These are phyloP conservation scores for Trimorus sp. DNA, from an alignment of 2,888 invertebrate genomes.

Conservation along the genomic window DNA sequence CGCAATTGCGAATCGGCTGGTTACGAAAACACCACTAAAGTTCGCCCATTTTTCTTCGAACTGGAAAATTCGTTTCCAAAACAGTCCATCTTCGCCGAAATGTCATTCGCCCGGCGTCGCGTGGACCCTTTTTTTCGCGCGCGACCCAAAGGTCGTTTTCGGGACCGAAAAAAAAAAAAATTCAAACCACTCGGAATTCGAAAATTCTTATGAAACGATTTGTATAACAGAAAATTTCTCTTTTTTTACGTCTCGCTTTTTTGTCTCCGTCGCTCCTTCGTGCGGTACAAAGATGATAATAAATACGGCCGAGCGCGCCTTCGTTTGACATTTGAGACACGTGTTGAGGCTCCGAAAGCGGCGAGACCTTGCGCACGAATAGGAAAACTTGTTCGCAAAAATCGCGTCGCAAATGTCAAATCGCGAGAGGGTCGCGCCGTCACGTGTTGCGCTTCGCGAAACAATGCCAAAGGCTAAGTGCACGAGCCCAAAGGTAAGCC, in stretches of 20 bases:
- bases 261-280: too few relatives aligned
- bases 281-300: slow-evolving; percentile 38
- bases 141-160: too few relatives aligned
- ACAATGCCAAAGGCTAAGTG: slow-evolving; percentile 57
- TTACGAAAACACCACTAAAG: slow-evolving; percentile 4
- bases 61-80: too few relatives aligned
- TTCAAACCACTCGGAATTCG: too few relatives aligned
- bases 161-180: too few relatives aligned
- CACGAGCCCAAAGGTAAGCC: slow-evolving; percentile 39
- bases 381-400: slow-evolving; percentile 60
- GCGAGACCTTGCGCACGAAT: slow-evolving; percentile 56
- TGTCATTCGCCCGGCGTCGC: too few relatives aligned
- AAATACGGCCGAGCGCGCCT: slow-evolving; percentile 46
- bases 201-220: slow-evolving; percentile 24
- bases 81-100: too few relatives aligned
- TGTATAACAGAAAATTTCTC: slow-evolving; percentile 46
- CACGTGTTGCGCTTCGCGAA: slow-evolving; percentile 47
- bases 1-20: not conserved
- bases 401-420: slow-evolving; percentile 57
- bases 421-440: slow-evolving; percentile 25
- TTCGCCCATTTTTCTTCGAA: too few relatives aligned
- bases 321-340: slow-evolving; percentile 61
- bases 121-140: too few relatives aligned
- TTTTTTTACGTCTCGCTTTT: slow-evolving; percentile 18
- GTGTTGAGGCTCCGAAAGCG: slow-evolving; percentile 53